Evolutionary conservation across 2,797 vertebrate genomes (phyloP), one percentile per base, ranked within the genome.

Genomic region (Rhynchotus rufescens): DNA sequence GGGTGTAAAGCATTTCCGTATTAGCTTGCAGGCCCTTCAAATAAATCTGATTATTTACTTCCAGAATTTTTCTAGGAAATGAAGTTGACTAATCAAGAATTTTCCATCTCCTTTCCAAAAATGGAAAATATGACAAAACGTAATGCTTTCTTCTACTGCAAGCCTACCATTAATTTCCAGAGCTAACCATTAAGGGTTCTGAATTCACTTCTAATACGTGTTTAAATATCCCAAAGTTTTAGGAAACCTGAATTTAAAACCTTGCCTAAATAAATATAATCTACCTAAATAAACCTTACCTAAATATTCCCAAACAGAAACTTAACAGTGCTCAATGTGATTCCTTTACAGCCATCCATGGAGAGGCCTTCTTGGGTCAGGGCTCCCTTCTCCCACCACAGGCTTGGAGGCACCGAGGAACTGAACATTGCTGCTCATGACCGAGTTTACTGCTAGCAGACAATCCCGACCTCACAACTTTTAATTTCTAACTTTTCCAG

Each of bases 401-500:
- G 23, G 52, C 5, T 4, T 28, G 23, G 11, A 72, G 23, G 7
- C 25, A n/a, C 22, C 16, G 59, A 32, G 72, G 25, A 88, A 34
- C n/a, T 68, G 57, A 60, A 57, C 5, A 10, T 16, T 72, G 12
- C 16, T 5, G 12, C 38, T 47, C 80, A 40, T 72, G 42, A 3
- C 65, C 59, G 64, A 81, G 64, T 93, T 81, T 28, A 38, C 38
- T 32, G 61, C 26, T 86, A 21, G 61, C 90, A 72, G 71, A 87
- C 19, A 10, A 28, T 36, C 32, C 9, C 23, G 8, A 28, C 23
- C 22, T 57, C 44, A 60, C 32, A 94, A 87, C 71, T 94, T 80
- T 72, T 60, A 30, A 42, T 16, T 60, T 30, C 95, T 95, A 89
- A 97, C 96, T 96, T 96, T 96, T 96, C 89, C 97, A 97, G 95